These are phyloP conservation scores for Malurus leucopterus DNA, from an alignment of 2,797 vertebrate genomes.

Conservation along the genomic window DNA sequence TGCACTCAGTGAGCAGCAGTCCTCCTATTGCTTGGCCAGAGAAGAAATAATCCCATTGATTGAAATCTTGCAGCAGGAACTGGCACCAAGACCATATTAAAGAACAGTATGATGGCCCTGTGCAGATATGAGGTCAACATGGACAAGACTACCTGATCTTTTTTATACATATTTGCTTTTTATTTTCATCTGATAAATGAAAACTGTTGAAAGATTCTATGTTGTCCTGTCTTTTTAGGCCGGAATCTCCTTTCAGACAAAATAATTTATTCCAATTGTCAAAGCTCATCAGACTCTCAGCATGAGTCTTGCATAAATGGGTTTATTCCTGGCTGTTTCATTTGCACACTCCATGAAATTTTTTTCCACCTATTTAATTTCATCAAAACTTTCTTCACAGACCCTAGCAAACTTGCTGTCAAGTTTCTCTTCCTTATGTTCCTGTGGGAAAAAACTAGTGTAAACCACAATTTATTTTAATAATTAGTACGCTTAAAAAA, in stretches of 20 bases:
- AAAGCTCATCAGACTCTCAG: slow-evolving; percentile 56
- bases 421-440: background rate
- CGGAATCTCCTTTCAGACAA: slow-evolving; percentile 31
- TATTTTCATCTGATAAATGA: background rate
- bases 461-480: background rate
- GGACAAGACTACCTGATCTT: background rate
- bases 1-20: background rate
- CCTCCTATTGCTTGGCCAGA: background rate
- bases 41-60: background rate
- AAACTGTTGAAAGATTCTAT: background rate
- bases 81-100: background rate
- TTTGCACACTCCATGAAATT: slow-evolving; percentile 10
- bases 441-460: background rate
- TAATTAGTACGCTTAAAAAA: background rate
- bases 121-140: background rate
- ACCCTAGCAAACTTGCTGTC: background rate
- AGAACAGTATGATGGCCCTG: background rate
- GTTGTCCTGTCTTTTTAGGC: background rate
- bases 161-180: background rate
- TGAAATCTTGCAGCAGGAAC: background rate
- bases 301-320: slow-evolving; percentile 37
- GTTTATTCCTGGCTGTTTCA: slow-evolving; percentile 51
- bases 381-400: slow-evolving; percentile 27
- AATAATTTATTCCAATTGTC: slow-evolving; percentile 61
- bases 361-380: slow-evolving; percentile 51